Conservation (phyloP, 2,113 vertebrate species). For the Enhydra lutris region DNA sequence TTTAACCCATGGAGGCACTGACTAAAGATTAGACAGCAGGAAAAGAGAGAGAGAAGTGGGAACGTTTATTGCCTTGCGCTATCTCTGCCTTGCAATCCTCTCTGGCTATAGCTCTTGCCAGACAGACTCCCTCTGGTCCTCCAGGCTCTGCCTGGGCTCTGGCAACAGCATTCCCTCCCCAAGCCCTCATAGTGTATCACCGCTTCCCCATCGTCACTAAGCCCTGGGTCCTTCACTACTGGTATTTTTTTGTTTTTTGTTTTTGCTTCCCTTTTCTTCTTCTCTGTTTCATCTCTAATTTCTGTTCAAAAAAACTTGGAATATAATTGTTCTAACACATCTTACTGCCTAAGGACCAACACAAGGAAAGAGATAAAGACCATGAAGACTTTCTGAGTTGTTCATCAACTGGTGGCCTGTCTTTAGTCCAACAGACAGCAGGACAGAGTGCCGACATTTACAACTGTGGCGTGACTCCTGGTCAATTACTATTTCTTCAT, state of each 20-base stretch:
- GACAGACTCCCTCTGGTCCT: neutral
- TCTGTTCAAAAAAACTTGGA: neutral
- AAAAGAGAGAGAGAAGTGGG: neutral
- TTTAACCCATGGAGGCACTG: neutral
- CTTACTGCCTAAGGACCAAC: neutral
- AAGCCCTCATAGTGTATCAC: no score
- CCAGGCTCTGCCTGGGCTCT: neutral
- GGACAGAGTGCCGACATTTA: neutral
- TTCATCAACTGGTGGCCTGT: neutral
- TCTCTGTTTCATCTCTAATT: neutral
- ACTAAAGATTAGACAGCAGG: neutral
- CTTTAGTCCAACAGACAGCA: neutral
- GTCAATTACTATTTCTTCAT: neutral
- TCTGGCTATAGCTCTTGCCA: neutral
- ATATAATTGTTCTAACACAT: neutral
- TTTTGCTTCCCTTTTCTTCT: neutral
- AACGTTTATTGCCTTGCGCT: neutral
- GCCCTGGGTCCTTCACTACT: neutral
- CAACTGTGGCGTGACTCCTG: neutral
- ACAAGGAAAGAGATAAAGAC: neutral
- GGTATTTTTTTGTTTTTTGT: neutral
- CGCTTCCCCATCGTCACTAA: neutral
- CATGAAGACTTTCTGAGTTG: neutral
- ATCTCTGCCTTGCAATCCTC: neutral
- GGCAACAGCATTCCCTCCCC: neutral